Conservation (phyloP, 2,888 invertebrate genomes). For the Monopis laevigella region DNA sequence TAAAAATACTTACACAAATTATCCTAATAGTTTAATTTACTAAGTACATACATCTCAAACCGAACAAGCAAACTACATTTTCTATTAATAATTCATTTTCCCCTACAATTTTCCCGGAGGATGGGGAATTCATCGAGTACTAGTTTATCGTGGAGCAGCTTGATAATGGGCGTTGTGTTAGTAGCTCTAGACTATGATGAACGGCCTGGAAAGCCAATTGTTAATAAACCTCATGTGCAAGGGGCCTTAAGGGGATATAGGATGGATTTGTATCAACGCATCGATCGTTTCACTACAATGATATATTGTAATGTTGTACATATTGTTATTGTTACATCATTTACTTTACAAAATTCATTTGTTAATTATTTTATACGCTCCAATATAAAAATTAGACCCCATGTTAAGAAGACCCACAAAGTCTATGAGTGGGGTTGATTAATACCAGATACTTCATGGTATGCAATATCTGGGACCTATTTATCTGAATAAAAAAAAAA, state of each 20-base stretch:
- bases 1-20: too few relatives aligned
- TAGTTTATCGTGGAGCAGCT: slow-evolving; percentile 1
- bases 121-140: slow-evolving; percentile 1
- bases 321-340: too few relatives aligned
- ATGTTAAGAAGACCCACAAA: too few relatives aligned
- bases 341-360: too few relatives aligned
- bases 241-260: slow-evolving; percentile 14
- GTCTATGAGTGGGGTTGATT: too few relatives aligned
- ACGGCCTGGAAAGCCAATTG: slow-evolving; percentile 14
- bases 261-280: slow-evolving; percentile 16
- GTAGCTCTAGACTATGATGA: slow-evolving; percentile 10
- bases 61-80: background rate
- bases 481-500: too few relatives aligned
- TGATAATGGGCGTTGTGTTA: slow-evolving; percentile 1
- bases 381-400: too few relatives aligned
- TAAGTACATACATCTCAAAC: too few relatives aligned
- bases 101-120: background rate
- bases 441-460: too few relatives aligned
- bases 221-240: slow-evolving; percentile 19
- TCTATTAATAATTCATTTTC: slow-evolving; percentile 2
- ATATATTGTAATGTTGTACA: background rate
- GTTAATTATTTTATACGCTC: too few relatives aligned
- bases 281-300: background rate
- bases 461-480: too few relatives aligned
- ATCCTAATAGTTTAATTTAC: too few relatives aligned